Evolutionary conservation across 2,888 invertebrate species (phyloP).

Genomic region (Lomographa bimaculata): DNA sequence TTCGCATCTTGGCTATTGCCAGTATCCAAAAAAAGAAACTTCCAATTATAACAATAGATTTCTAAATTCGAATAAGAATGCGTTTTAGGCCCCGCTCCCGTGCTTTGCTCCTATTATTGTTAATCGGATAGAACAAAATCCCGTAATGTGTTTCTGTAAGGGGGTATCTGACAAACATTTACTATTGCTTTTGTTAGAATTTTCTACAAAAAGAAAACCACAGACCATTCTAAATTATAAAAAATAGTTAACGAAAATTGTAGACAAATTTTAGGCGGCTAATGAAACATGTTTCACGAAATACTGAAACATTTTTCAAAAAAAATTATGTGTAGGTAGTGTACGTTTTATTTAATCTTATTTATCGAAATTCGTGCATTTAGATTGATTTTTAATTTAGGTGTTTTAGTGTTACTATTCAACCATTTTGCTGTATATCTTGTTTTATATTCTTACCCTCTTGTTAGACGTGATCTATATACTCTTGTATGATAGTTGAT

Average conservation of each 20-base stretch:
- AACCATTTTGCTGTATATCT: constrained; percentile 36
- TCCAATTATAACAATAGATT: no score
- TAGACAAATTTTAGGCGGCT: constrained; percentile 22
- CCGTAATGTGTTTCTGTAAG: no score
- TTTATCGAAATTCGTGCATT: constrained; percentile 43
- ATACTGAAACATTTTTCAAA: constrained; percentile 2
- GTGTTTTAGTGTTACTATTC: constrained; percentile 37
- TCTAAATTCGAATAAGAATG: no score
- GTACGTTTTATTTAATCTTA: constrained; percentile 27
- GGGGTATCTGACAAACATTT: no score
- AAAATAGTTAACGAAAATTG: constrained; percentile 14
- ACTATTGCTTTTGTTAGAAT: no score
- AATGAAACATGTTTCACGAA: constrained; percentile 7
- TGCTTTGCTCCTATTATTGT: no score
- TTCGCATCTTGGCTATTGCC: no score
- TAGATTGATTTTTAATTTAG: constrained; percentile 43
- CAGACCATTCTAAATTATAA: constrained; percentile 16
- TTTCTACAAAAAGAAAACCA: constrained; percentile 7
- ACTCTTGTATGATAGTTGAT: no score
- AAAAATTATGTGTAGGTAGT: constrained; percentile 10
- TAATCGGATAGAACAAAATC: no score
- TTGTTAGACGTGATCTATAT: constrained; percentile 7
- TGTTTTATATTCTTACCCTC: constrained; percentile 19
- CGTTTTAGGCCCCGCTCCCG: no score
- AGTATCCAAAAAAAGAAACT: no score